These are phyloP conservation scores for Prunella himalayana DNA, from an alignment of 2,113 vertebrate species.

Conservation along the genomic window DNA sequence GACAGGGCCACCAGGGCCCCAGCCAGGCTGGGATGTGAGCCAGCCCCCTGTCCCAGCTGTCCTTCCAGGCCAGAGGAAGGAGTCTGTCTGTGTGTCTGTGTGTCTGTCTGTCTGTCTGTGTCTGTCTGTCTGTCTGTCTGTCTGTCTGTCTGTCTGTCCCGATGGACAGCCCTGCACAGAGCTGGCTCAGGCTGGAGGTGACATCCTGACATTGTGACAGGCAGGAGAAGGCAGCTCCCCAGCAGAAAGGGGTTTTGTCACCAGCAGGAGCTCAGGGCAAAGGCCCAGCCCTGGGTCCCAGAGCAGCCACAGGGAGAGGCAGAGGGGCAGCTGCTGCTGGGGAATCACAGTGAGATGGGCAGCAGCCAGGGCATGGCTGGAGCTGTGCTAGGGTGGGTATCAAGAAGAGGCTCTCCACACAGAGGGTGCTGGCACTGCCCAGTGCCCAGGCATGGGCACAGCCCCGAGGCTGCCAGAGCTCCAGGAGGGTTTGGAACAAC, in stretches of 20 bases:
- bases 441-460: neutral
- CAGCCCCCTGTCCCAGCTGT: neutral
- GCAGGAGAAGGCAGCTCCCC: neutral
- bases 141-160: neutral
- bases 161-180: rapidly evolving
- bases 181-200: neutral
- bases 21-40: rapidly evolving
- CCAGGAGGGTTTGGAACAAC: rapidly evolving
- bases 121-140: too few species aligned
- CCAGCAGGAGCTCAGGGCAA: neutral
- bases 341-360: neutral
- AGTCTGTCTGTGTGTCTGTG: too few species aligned
- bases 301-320: neutral
- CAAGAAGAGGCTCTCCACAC: neutral
- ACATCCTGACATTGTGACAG: neutral
- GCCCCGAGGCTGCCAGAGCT: neutral
- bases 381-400: rapidly evolving
- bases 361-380: neutral
- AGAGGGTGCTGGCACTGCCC: neutral
- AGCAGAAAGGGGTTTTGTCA: neutral
- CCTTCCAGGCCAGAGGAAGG: neutral
- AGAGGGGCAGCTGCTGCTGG: neutral
- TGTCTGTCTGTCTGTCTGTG: neutral
- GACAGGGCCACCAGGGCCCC: neutral
- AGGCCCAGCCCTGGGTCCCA: rapidly evolving